These are phyloP conservation scores for Eulemur rufifrons DNA, from an alignment of 2,113 vertebrate genomes.

Conservation along the genomic window DNA sequence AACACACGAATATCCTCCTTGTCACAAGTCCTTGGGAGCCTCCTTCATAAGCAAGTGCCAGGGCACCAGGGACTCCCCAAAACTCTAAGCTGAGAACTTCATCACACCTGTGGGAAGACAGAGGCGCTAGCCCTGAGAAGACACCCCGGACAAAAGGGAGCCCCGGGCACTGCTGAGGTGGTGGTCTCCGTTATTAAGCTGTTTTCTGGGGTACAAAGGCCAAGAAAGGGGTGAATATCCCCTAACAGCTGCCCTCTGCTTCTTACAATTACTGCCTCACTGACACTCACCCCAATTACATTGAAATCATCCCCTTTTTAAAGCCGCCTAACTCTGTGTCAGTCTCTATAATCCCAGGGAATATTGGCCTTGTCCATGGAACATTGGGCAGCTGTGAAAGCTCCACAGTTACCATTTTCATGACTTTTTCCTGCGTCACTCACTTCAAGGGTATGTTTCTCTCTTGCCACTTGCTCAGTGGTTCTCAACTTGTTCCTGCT, in stretches of 20 bases:
- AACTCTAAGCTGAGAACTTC: not conserved
- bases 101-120: not conserved
- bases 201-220: not conserved
- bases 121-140: not conserved
- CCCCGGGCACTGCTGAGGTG: not conserved
- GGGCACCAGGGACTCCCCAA: not conserved
- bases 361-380: not conserved
- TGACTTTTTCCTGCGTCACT: not conserved
- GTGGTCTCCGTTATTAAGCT: not conserved
- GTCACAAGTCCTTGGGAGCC: not conserved
- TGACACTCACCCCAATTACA: not conserved
- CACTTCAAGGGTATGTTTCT: not conserved
- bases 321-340: not conserved
- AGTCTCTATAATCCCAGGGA: not conserved
- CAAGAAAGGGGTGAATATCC: not conserved
- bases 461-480: not conserved
- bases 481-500: not conserved
- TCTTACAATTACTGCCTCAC: not conserved
- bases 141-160: not conserved
- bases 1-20: not conserved
- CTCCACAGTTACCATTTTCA: not conserved
- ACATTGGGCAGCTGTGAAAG: not conserved
- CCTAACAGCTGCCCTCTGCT: not conserved
- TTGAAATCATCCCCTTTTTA: not conserved
- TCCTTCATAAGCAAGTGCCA: not conserved